These are phyloP conservation scores for Caenorhabditis japonica DNA, from an alignment of 2,888 invertebrate species.

Conservation along the genomic window DNA sequence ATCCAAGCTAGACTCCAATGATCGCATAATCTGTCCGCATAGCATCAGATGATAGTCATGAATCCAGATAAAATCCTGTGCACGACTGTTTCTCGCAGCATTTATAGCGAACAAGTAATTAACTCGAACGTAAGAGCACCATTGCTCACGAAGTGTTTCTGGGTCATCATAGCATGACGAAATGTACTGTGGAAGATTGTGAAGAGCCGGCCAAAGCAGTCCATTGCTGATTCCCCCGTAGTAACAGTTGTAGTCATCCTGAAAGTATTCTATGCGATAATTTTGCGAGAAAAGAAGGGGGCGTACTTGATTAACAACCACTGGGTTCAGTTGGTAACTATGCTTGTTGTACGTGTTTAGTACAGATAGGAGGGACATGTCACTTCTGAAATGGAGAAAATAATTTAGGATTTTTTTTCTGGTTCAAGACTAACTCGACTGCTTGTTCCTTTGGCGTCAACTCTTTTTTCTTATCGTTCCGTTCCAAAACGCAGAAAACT, in stretches of 20 bases:
- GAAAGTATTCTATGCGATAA: conserved; percentile 4
- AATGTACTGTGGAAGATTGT: conserved; percentile 71
- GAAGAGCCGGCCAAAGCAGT: conserved; percentile 73
- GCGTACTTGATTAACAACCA: conserved; percentile 62
- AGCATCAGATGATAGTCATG: conserved; percentile 75
- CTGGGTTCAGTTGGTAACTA: conserved; percentile 73
- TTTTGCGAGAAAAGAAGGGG: neutral
- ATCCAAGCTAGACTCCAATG: conserved; percentile 70
- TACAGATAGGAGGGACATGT: conserved; percentile 71
- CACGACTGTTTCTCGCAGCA: conserved; percentile 71
- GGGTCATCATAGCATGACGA: conserved; percentile 68
- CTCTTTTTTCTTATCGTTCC: conserved; percentile 62
- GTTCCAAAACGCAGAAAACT: conserved; percentile 69
- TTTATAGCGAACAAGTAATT: conserved; percentile 73
- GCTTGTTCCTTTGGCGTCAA: conserved; percentile 59
- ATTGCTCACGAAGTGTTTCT: conserved; percentile 66
- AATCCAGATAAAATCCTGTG: conserved; percentile 75
- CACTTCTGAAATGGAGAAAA: conserved; percentile 49
- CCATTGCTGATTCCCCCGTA: conserved; percentile 74
- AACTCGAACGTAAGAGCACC: conserved; percentile 72
- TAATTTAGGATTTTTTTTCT: neutral
- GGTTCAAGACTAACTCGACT: conserved; percentile 60
- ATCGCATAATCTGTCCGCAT: conserved; percentile 71
- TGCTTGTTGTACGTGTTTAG: conserved; percentile 70
- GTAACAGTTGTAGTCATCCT: conserved; percentile 72